Evolutionary conservation across 2,797 vertebrate genomes (phyloP), one percentile per base, ranked within the genome.

Genomic region (Sternotherus odoratus): DNA sequence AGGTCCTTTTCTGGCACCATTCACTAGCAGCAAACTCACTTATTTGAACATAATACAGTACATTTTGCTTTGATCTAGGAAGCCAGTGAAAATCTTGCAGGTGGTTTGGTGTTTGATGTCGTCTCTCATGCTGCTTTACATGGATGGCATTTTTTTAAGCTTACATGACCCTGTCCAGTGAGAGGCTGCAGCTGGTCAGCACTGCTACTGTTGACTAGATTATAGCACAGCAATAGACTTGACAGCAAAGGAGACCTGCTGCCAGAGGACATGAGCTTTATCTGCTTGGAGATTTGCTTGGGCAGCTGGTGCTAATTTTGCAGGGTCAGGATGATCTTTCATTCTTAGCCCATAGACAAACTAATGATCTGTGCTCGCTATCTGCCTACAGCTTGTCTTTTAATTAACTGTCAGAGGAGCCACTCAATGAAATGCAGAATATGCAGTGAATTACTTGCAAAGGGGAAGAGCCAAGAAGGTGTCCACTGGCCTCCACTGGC

Each of bases 281-380:
- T 28, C 82, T 92, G 53, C 82, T 93, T 87, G 82, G 79, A 91
- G 78, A 91, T 85, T 80, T 92, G 23, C 93, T 92, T 60, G 51
- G 92, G 69, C 87, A 96, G 94, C 91, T 94, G 82, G n/a, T 94
- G 39, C 16, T 85, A 83, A 89, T 95, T 92, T 97, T 91, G 21
- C 51, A 85, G 54, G 85, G 66, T 48, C 77, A 79, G 60, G 72
- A 50, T 83, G 53, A 89, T 92, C 26, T 82, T 91, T 94, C 94
- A 86, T 91, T 93, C 88, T 72, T 95, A 82, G 63, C 87, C 92
- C 51, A 75, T 88, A 33, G 79, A 56, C 77, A 91, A 93, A 82
- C 82, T 95, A 97, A 97, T 94, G 89, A 87, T 90, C 91, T 92
- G 60, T 94, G 63, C 49, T 60, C 80, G 51, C 80, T 63, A 69